Conservation (phyloP, 2,797 vertebrate species). For the Sternotherus odoratus region DNA sequence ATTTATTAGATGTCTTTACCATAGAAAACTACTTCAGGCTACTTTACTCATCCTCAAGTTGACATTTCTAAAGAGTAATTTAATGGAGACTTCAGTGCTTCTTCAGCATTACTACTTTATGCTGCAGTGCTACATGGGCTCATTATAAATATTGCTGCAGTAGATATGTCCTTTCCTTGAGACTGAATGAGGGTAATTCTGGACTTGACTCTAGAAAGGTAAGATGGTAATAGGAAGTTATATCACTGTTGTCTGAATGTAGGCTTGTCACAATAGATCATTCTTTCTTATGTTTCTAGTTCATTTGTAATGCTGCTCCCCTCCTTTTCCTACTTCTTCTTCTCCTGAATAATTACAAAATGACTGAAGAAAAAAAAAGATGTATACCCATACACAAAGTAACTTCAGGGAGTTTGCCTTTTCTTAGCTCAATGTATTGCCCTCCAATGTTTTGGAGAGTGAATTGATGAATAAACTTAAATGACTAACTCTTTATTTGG, state of each 20-base stretch:
- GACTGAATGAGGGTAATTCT: neutral
- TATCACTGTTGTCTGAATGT: neutral
- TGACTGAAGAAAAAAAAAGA: neutral
- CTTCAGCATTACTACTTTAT: neutral
- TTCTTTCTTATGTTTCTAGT: neutral
- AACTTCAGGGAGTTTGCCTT: neutral
- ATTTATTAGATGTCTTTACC: neutral
- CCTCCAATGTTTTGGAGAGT: slow-evolving; percentile 16
- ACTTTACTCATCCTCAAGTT: neutral
- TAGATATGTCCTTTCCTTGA: neutral
- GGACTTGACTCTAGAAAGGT: neutral
- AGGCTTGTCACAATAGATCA: neutral
- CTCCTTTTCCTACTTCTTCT: neutral
- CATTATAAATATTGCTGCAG: neutral
- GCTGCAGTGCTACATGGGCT: neutral
- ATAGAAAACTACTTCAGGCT: neutral
- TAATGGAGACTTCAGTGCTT: neutral
- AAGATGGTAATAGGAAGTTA: neutral
- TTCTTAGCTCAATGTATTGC: neutral
- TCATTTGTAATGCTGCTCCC: neutral
- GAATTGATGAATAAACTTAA: neutral
- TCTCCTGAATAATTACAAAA: neutral
- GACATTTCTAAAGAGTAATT: neutral
- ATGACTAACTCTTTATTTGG: neutral
- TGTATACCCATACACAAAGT: neutral